Base-by-base conservation (phyloP, 2,888 invertebrate genomes). In the Drosophila birchii region DNA sequence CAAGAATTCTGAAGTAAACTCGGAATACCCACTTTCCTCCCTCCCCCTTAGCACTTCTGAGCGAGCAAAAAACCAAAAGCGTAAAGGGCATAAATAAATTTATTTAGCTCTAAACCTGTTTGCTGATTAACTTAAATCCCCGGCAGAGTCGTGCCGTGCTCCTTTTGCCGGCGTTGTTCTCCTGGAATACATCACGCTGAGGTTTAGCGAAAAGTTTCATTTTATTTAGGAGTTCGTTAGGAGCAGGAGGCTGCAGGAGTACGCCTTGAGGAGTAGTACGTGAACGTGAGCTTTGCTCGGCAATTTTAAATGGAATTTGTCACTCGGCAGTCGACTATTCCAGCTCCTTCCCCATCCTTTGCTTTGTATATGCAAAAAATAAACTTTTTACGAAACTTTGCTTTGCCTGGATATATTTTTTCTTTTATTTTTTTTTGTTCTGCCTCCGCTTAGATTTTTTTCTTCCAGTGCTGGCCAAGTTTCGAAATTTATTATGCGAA, bases 401-500 rank as follows among this genome's bases (percentile, higher is more conserved):
- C 75, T 73, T 55, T 75, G 55, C 71, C 73, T 67, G 54, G 74
- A 36, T 29, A 16, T 7, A 29, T 29, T 29, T 29, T 29, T 29
- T 14, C 44, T 53, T 75, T 47, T 66, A 68, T 74, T 68, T 61
- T 44, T 26, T 62, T 23, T 38, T 72, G 39, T 51, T 39, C 53
- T 62, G 64, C 67, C 68, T 43, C 61, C 61, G 69, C 18, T 43
- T 57, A 76, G 56, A 74, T 62, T 75, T 73, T 63, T 78, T 61
- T 62, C 74, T 66, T 66, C 29, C 60, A 54, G 62, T 57, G 59
- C 67, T 79, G 88, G 83, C 80, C 85, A 91, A 91, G 90, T 91
- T 91, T 91, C 54, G 76, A 23, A 91, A 91, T 91, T 91, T 91
- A 91, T 91, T 90, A 91, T 90, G 91, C 91, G 91, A 91, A 91